Evolutionary conservation across 2,113 vertebrate genomes (phyloP).

Genomic region (Elachura formosa): DNA sequence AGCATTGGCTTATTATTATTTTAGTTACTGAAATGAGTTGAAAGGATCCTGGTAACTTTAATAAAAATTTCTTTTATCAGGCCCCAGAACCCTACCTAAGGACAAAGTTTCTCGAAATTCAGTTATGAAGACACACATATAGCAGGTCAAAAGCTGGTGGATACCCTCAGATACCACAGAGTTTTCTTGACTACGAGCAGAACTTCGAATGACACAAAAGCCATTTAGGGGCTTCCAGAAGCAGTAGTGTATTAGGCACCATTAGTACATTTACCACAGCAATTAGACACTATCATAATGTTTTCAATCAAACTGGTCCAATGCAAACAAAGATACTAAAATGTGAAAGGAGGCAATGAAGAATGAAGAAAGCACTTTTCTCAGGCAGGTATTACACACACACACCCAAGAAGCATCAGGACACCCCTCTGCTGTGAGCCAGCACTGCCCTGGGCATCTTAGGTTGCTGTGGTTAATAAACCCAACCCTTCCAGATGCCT

Average conservation of each 20-base stretch:
- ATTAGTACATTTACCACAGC: not conserved
- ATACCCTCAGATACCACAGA: not conserved
- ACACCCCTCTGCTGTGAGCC: not conserved
- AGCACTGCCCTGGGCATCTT: not conserved
- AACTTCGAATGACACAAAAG: not conserved
- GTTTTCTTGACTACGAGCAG: not conserved
- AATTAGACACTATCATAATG: not conserved
- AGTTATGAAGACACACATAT: not conserved
- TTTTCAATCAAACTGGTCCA: not conserved
- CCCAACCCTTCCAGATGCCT: not conserved
- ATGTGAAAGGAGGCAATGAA: not conserved
- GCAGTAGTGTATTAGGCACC: not conserved
- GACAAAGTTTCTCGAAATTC: not conserved
- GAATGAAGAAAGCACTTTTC: not conserved
- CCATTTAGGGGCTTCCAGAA: not conserved
- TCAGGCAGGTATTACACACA: not conserved
- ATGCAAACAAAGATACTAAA: not conserved
- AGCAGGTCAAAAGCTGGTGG: not conserved
- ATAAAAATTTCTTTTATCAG: not conserved
- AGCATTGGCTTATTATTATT: slow-evolving; percentile 9
- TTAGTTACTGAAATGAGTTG: slow-evolving; percentile 7
- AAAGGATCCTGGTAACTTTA: not conserved
- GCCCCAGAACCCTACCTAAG: not conserved
- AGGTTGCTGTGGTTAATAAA: not conserved
- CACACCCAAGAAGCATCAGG: not conserved